phyloP scores from a whole-genome alignment of 2,113 vertebrate species.

The Calidris pugnax region DNA sequence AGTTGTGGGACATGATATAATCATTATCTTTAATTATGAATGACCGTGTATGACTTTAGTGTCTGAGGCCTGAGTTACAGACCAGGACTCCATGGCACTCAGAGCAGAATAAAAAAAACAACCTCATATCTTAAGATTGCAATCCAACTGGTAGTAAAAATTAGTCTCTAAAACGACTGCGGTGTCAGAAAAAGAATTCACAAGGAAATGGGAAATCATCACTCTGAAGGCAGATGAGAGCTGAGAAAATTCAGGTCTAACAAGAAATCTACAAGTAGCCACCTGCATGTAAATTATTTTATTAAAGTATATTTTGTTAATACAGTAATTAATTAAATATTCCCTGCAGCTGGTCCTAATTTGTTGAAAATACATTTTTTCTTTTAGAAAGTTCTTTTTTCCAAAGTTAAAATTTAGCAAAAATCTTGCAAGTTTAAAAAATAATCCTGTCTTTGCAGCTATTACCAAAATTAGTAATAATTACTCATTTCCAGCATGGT shows the following conservation, averaged over 20 bases:
- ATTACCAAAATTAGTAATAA: not conserved
- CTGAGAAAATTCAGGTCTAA: not conserved
- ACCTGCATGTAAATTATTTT: not conserved
- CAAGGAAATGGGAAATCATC: not conserved
- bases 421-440: not conserved
- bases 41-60: not conserved
- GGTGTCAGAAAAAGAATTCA: not conserved
- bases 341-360: not conserved
- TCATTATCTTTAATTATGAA: conserved; percentile 13
- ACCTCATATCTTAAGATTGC: not conserved
- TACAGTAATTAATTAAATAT: not conserved
- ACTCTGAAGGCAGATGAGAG: not conserved
- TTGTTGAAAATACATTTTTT: not conserved
- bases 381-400: not conserved
- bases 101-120: not conserved
- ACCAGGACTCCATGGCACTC: not conserved
- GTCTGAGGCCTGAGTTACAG: not conserved
- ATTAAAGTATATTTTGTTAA: not conserved
- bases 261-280: not conserved
- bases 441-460: not conserved
- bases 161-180: not conserved
- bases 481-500: not conserved
- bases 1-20: not conserved
- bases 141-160: not conserved
- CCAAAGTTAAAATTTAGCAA: not conserved